Conservation (phyloP, 2,797 vertebrate species). For the Propithecus deckenii region DNA sequence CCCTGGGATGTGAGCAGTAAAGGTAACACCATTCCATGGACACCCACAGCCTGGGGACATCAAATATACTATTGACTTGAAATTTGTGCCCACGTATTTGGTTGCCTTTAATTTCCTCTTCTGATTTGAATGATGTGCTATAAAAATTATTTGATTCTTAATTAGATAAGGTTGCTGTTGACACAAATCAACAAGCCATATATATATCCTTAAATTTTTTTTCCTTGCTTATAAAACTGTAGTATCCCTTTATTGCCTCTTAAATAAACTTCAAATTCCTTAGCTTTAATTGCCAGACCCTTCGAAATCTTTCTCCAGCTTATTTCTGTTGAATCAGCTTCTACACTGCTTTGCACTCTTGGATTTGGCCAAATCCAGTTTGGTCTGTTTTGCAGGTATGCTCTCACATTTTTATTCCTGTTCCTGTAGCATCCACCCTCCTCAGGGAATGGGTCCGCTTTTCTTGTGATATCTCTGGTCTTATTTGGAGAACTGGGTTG, state of each 20-base stretch:
- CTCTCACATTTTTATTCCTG: too few relatives aligned
- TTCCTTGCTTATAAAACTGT: neutral
- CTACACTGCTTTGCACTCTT: neutral
- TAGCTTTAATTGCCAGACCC: neutral
- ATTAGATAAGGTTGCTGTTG: neutral
- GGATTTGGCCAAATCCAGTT: neutral
- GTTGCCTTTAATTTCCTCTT: neutral
- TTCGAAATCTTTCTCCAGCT: neutral
- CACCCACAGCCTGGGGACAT: neutral
- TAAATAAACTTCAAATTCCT: neutral
- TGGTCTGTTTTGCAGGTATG: neutral
- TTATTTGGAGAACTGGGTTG: neutral
- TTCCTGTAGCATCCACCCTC: neutral
- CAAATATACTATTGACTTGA: neutral
- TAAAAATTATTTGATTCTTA: neutral
- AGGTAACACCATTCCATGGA: neutral
- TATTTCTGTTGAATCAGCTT: neutral
- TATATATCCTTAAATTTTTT: neutral
- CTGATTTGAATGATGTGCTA: neutral
- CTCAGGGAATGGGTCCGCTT: neutral
- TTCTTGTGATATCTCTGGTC: neutral
- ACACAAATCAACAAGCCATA: neutral
- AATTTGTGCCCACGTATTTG: neutral
- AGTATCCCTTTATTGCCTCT: neutral
- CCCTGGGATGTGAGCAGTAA: neutral